Conservation (phyloP, 1,140 invertebrate species). For the Bombus impatiens region DNA sequence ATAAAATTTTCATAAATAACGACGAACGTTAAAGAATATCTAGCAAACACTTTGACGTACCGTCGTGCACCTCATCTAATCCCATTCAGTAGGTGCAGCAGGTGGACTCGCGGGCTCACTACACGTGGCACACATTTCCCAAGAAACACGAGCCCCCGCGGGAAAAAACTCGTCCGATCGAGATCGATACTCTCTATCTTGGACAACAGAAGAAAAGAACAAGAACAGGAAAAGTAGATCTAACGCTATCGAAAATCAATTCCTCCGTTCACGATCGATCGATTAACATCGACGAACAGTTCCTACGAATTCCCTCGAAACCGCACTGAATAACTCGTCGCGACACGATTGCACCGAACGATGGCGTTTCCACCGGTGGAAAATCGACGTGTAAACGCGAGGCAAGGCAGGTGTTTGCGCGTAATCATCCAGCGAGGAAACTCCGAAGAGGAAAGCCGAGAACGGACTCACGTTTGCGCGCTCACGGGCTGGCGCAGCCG, state of each 20-base stretch:
- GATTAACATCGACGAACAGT: not conserved
- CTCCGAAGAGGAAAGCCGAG: slow-evolving; percentile 40
- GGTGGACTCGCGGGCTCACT: slow-evolving; percentile 48
- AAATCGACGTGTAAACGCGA: not conserved
- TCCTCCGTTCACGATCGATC: not conserved
- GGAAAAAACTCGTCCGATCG: not conserved
- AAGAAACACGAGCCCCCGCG: not conserved
- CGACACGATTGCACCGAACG: not conserved
- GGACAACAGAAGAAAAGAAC: not conserved
- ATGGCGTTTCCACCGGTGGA: not conserved
- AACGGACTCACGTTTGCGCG: slow-evolving; percentile 56
- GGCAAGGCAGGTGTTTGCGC: not conserved
- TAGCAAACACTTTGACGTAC: slow-evolving; percentile 40
- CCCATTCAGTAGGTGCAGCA: slow-evolving; percentile 50
- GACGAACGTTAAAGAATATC: not conserved
- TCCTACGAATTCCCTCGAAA: not conserved
- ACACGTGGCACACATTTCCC: slow-evolving; percentile 65
- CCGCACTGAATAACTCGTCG: not conserved
- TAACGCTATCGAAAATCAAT: not conserved
- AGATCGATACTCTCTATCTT: not conserved
- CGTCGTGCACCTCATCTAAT: slow-evolving; percentile 58
- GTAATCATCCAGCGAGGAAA: slow-evolving; percentile 35
- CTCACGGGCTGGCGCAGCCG: slow-evolving; percentile 60
- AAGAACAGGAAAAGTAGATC: not conserved
- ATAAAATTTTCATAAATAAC: not conserved